Evolutionary conservation across 2,888 invertebrate genomes (phyloP), one percentile per base, ranked within the genome.

Genomic region (Calameuta filiformis): DNA sequence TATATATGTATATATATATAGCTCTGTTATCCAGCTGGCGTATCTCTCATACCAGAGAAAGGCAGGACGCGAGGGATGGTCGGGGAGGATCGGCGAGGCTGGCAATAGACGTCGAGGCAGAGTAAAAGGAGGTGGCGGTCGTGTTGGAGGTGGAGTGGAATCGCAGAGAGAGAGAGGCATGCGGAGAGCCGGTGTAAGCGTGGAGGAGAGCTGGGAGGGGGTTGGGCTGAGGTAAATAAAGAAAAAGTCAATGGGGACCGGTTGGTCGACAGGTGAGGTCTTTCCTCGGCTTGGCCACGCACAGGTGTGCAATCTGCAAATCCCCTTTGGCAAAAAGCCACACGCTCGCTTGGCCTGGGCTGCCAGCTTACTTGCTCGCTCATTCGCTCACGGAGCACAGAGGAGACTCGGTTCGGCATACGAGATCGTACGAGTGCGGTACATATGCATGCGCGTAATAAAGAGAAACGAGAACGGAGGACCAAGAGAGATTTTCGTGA

Each of bases 201-300:
- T 71, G 75, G 77, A 73, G 68, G 78, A 76, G 77, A 77, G 81
- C 73, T 79, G 81, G 83, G 81, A 69, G 74, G 33, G 77, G 73
- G n/a, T 30, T 33, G 77, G 81, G 79, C 77, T 75, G 83, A 83
- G 83, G 84, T 84, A 84, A 88, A 87, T 85, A 86, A 89, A 89
- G 88, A 90, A 90, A 90, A 90, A 91, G 90, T 89, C 87, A 88
- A 90, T 88, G 87, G 85, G 88, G 90, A 91, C 90, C 90, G 90
- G 90, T 91, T 90, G 87, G 85, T 88, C 90, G 87, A 90, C 90
- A 90, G 90, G 89, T 90, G 90, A 89, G 89, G 90, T 90, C 90
- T 90, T 90, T 89, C 86, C 88, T 87, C 88, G 85, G 82, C 85
- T 85, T 83, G 83, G 85, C 84, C 85, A 85, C 82, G 87, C 89